phyloP scores from a whole-genome alignment of 23 tunicate species.

The Styela plicata region DNA sequence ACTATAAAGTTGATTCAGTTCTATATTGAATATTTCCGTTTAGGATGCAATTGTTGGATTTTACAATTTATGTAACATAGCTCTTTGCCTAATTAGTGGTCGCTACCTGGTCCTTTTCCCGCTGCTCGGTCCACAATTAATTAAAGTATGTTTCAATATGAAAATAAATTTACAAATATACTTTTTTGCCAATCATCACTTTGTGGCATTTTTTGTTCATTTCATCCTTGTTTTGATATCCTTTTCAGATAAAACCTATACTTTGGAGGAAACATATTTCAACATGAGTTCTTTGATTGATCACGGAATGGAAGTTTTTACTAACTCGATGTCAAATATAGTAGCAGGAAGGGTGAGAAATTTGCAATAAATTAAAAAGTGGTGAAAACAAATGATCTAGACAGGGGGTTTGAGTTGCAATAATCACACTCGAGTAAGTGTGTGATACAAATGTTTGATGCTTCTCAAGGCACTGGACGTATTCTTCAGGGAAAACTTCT shows the following conservation, averaged over 20 bases:
- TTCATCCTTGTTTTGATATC: not conserved
- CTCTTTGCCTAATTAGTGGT: too few species aligned
- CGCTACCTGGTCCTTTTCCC: too few species aligned
- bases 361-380: too few species aligned
- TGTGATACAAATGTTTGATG: not conserved
- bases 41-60: too few species aligned
- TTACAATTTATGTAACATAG: too few species aligned
- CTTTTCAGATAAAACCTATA: constrained; percentile 12
- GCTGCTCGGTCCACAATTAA: too few species aligned
- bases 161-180: too few species aligned
- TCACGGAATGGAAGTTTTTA: constrained; percentile 44
- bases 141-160: too few species aligned
- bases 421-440: not conserved
- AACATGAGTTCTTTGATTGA: constrained; percentile 63
- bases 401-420: not conserved
- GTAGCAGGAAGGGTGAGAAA: constrained; percentile 66
- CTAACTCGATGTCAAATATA: constrained; percentile 36
- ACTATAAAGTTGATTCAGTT: too few species aligned
- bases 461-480: not conserved
- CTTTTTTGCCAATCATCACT: too few species aligned
- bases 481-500: not conserved
- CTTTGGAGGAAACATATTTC: constrained; percentile 35
- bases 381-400: too few species aligned
- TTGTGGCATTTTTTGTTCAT: not conserved
- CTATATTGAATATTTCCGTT: too few species aligned